phyloP scores from a whole-genome alignment of 2,797 vertebrate species.

The Cyprinodon diabolis region DNA sequence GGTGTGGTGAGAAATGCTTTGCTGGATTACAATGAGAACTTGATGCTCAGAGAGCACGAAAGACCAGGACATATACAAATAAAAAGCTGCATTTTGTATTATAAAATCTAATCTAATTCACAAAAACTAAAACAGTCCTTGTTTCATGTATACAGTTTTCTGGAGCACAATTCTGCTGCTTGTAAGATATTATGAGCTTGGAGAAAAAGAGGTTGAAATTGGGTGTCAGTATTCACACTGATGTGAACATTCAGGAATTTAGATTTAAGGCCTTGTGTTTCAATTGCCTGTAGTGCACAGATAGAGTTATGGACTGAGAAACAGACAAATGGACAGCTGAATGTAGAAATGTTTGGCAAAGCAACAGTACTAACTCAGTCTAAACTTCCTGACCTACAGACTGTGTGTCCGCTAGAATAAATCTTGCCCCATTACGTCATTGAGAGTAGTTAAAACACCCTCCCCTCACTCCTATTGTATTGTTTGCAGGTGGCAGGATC shows the following conservation, averaged over 20 bases:
- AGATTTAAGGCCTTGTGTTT: neutral
- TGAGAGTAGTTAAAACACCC: conserved; percentile 20
- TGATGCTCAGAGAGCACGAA: neutral
- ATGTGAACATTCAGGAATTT: neutral
- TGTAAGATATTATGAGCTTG: neutral
- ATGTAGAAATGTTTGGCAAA: neutral
- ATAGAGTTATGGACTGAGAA: neutral
- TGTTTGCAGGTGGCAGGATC: conserved; percentile 11
- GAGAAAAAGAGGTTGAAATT: neutral
- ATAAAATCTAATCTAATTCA: neutral
- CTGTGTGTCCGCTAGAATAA: conserved; percentile 3
- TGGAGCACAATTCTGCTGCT: neutral
- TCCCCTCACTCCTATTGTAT: neutral
- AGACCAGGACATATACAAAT: too few relatives aligned
- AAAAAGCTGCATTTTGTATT: neutral
- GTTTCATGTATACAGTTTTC: neutral
- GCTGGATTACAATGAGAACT: neutral
- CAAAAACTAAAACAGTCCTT: neutral
- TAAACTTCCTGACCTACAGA: conserved; percentile 24
- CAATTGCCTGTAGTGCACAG: neutral
- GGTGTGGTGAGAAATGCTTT: neutral
- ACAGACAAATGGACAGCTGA: neutral
- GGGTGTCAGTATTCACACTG: neutral
- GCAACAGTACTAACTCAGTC: conserved; percentile 5
- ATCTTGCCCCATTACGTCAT: conserved; percentile 50